Evolutionary conservation across 2,888 invertebrate genomes (phyloP).

Genomic region (Andrena camellia): DNA sequence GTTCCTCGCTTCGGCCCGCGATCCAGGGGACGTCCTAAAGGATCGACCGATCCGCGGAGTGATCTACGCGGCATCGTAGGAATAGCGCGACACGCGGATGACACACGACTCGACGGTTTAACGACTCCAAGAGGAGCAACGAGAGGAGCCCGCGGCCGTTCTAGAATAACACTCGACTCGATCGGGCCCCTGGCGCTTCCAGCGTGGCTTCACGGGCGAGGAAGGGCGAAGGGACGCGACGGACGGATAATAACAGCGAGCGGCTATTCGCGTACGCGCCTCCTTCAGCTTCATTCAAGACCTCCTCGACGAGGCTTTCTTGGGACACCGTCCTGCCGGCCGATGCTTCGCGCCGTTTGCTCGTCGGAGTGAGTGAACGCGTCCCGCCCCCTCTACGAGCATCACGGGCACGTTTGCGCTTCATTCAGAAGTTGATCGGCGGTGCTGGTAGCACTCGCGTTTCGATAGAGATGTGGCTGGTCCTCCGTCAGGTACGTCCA

Average conservation of each 20-base stretch:
- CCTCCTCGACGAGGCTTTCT: constrained; percentile 25
- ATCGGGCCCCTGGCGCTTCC: constrained; percentile 21
- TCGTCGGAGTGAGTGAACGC: constrained; percentile 5
- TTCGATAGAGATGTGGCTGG: too few relatives aligned
- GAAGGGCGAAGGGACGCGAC: constrained; percentile 9
- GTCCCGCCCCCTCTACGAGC: neutral
- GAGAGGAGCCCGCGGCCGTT: constrained; percentile 63
- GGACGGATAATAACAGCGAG: constrained; percentile 44
- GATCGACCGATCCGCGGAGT: constrained; percentile 34
- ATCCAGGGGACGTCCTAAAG: constrained; percentile 53
- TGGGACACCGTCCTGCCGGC: neutral
- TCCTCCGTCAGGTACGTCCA: too few relatives aligned
- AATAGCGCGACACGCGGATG: constrained; percentile 58
- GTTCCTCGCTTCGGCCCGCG: neutral
- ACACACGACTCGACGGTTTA: constrained; percentile 73
- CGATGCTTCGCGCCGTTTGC: neutral
- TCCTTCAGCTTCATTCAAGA: constrained; percentile 54
- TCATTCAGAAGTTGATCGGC: constrained; percentile 18
- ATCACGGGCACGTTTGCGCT: neutral
- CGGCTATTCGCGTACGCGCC: constrained; percentile 49
- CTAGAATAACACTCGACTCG: constrained; percentile 70
- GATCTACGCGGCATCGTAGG: constrained; percentile 32
- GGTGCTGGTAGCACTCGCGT: neutral
- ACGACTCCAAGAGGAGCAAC: constrained; percentile 75
- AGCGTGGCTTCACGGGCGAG: constrained; percentile 4